Conservation (phyloP, 1,140 invertebrate species). For the Cylas formicarius region DNA sequence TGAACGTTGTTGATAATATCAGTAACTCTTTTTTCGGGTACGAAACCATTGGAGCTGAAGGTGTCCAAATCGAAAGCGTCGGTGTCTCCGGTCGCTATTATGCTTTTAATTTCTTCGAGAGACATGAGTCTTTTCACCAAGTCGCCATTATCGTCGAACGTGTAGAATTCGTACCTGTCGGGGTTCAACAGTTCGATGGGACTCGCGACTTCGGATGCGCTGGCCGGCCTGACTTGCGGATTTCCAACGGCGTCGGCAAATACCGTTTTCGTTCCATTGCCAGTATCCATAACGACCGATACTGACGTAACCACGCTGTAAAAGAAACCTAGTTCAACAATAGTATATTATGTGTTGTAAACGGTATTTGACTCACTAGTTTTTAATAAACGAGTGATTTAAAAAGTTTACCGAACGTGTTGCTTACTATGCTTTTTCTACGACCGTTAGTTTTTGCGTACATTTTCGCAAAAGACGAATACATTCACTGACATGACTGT, state of each 20-base stretch:
- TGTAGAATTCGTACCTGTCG: slow-evolving; percentile 77
- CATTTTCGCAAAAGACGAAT: too few species aligned
- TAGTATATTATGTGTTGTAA: background rate
- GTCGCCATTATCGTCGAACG: slow-evolving; percentile 72
- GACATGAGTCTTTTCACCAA: slow-evolving; percentile 75
- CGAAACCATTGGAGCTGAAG: slow-evolving; percentile 36
- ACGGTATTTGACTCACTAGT: too few species aligned
- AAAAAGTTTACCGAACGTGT: too few species aligned
- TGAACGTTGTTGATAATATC: slow-evolving; percentile 74
- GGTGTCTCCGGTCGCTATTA: slow-evolving; percentile 69
- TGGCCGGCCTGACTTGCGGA: slow-evolving; percentile 49
- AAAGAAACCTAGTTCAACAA: slow-evolving; percentile 16
- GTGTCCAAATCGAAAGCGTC: slow-evolving; percentile 39
- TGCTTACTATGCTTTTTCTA: too few species aligned
- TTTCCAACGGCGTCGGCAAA: slow-evolving; percentile 57
- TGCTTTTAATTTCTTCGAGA: slow-evolving; percentile 70
- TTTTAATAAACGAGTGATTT: too few species aligned
- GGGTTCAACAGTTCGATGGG: slow-evolving; percentile 67
- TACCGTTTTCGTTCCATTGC: slow-evolving; percentile 46
- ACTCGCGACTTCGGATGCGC: slow-evolving; percentile 55
- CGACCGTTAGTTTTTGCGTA: too few species aligned
- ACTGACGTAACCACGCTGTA: slow-evolving; percentile 54
- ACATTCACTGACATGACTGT: too few species aligned
- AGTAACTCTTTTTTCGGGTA: slow-evolving; percentile 60
- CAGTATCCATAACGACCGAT: slow-evolving; percentile 52